Conservation (phyloP, 2,888 invertebrate species). For the Heliconius erato region DNA sequence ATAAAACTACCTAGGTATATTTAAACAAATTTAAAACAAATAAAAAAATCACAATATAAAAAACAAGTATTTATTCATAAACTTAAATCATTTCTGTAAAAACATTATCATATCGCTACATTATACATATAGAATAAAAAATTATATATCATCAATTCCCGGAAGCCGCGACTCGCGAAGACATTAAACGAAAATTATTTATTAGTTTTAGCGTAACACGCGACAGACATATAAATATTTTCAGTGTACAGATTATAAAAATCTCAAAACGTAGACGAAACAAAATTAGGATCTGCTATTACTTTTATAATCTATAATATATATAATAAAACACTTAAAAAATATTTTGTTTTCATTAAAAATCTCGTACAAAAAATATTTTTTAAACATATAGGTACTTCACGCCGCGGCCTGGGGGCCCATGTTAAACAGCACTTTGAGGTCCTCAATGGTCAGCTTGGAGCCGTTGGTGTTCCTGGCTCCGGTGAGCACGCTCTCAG, state of each 20-base stretch:
- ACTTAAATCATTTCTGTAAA: slow-evolving; percentile 31
- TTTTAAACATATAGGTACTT: neutral
- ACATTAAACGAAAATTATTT: slow-evolving; percentile 1
- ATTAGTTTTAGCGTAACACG: neutral
- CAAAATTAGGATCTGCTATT: neutral
- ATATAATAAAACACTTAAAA: neutral
- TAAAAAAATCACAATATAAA: neutral
- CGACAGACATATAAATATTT: neutral
- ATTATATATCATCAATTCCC: neutral
- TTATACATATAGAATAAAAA: neutral
- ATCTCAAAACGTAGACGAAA: neutral
- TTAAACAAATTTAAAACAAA: neutral
- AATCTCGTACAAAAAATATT: neutral
- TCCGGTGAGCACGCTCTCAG: slow-evolving; percentile 91
- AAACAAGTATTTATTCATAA: slow-evolving; percentile 38
- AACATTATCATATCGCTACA: slow-evolving; percentile 10
- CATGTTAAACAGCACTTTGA: slow-evolving; percentile 90
- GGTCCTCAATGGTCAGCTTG: slow-evolving; percentile 92
- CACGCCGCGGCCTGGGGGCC: slow-evolving; percentile 54
- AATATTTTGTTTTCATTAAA: neutral
- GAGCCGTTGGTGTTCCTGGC: slow-evolving; percentile 86
- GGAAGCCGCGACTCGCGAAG: neutral
- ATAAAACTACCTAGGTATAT: too few relatives aligned
- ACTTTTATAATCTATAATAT: neutral
- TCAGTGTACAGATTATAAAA: neutral